Evolutionary conservation across 2,113 vertebrate species (phyloP), one percentile per base, ranked within the genome.

Genomic region (Archocentrus centrarchus): DNA sequence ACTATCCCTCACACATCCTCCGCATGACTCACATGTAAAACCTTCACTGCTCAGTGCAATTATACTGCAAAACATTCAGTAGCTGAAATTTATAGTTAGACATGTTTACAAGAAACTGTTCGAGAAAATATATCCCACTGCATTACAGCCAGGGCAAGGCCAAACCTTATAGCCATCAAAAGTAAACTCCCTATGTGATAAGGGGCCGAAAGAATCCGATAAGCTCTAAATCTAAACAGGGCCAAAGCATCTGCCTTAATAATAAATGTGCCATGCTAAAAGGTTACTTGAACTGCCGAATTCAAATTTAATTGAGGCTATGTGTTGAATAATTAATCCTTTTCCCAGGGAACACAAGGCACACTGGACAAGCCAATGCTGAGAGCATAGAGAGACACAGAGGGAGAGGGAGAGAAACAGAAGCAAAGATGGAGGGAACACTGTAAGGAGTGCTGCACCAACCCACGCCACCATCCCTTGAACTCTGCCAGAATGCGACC

Each of bases 271-370:
- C 89, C 86, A 90, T 87, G 89, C 88, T 94, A 95, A 96, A 95
- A 96, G 93, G 94, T 95, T 95, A 96, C 93, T 94, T 94, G 92
- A 95, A 95, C 93, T 93, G 91, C 89, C 82, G 81, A 92, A 95
- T 95, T 95, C 81, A 95, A 94, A 95, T 94, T 94, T 94, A 95
- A 95, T 93, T 95, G 94, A 94, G 92, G 92, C 91, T 88, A 87
- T 85, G 91, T 92, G 88, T 89, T 94, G 92, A 95, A 96, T 95
- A 95, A 96, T 95, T 94, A 92, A 95, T 95, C 91, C 89, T 94
- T 92, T 93, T 94, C 88, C 91, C 87, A 91, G 88, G 92, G 89
- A 96, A 93, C 91, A 91, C 83, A 89, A 88, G 77, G 89, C 80
- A 20, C 82, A 84, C 78, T 84, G 90, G 92, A 91, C 91, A 88